phyloP scores from a whole-genome alignment of 64 coral and sea anemone species.

The Cladopsammia gracilis region DNA sequence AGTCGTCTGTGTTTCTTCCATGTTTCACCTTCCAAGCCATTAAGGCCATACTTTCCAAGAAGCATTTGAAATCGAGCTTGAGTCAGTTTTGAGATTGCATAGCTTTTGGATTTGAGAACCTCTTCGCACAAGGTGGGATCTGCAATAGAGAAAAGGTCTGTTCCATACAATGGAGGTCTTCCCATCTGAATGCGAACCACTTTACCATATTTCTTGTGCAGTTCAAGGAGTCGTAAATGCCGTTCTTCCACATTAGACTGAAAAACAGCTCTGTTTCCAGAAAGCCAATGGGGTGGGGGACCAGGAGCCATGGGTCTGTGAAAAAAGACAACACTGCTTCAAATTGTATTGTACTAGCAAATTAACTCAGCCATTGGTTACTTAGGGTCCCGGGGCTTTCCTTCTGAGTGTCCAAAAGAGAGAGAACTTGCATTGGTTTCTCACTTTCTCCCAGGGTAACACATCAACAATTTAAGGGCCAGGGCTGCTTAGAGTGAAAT shows the following conservation, averaged over 20 bases:
- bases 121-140: conserved; percentile 22
- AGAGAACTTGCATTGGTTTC: too few relatives aligned
- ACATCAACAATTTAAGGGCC: too few relatives aligned
- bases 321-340: not conserved
- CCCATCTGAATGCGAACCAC: conserved; percentile 27
- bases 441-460: too few relatives aligned
- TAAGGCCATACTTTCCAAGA: conserved; percentile 26
- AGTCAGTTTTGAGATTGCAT: conserved; percentile 23
- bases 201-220: conserved; percentile 52
- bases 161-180: conserved; percentile 24
- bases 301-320: conserved; percentile 8
- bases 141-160: conserved; percentile 15
- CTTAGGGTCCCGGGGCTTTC: too few relatives aligned
- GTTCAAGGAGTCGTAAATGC: conserved; percentile 29
- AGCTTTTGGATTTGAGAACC: conserved; percentile 39
- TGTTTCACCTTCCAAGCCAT: not conserved
- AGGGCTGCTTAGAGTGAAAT: too few relatives aligned
- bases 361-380: too few relatives aligned
- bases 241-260: conserved; percentile 22
- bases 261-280: conserved; percentile 35
- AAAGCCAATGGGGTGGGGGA: conserved; percentile 26
- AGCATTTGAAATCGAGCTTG: conserved; percentile 42
- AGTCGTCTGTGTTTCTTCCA: conserved; percentile 51
- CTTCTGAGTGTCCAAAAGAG: too few relatives aligned
- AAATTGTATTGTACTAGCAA: too few relatives aligned